These are phyloP conservation scores for Propithecus deckenii DNA, from an alignment of 2,797 vertebrate species.

Conservation along the genomic window DNA sequence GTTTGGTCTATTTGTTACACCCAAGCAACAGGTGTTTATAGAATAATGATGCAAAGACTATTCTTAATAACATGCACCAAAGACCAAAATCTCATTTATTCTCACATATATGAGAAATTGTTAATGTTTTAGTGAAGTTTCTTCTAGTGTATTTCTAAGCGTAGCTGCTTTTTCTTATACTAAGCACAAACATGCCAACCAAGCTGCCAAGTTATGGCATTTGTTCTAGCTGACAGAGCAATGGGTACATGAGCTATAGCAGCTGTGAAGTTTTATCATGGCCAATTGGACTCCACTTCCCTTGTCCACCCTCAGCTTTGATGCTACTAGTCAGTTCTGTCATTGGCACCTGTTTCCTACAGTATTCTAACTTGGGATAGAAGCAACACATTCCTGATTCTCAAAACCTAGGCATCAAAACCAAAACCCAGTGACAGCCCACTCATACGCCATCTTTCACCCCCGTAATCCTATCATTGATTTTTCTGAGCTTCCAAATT, in stretches of 20 bases:
- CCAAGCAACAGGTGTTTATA: background rate
- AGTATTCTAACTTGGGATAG: background rate
- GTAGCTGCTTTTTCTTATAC: background rate
- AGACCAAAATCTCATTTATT: background rate
- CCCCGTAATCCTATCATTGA: background rate
- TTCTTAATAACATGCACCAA: background rate
- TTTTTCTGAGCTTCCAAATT: background rate
- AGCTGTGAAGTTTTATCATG: background rate
- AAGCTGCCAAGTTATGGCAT: background rate
- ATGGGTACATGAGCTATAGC: background rate
- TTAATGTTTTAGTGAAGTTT: conserved; percentile 24
- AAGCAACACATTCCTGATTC: background rate
- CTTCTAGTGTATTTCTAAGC: background rate
- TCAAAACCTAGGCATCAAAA: background rate
- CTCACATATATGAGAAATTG: background rate
- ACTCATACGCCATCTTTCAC: background rate
- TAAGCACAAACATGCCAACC: background rate
- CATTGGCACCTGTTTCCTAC: background rate
- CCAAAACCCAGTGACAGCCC: background rate
- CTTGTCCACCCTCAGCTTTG: background rate
- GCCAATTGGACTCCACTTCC: background rate
- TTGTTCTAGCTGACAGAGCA: background rate
- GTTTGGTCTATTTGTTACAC: background rate
- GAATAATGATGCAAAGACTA: background rate
- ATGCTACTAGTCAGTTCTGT: background rate